Conservation (phyloP, 2,888 invertebrate species). For the Cephalotes varians region DNA sequence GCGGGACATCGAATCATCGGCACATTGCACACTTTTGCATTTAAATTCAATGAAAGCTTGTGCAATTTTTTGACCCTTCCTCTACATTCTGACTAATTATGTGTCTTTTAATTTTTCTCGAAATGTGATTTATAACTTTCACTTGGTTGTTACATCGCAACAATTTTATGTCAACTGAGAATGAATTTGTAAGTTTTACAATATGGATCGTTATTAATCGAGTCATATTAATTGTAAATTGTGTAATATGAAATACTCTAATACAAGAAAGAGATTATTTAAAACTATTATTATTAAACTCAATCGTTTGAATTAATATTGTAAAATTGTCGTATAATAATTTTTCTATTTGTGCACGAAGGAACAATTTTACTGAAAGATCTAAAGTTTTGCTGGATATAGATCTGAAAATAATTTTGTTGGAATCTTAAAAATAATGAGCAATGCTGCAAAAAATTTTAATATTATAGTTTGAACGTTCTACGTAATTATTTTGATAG, state of each 20-base stretch:
- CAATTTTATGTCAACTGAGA: background rate
- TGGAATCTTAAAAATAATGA: too few species aligned
- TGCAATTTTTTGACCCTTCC: constrained; percentile 35
- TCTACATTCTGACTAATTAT: background rate
- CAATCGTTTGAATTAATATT: background rate
- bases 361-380: too few species aligned
- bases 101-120: background rate
- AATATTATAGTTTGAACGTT: too few species aligned
- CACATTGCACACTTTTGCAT: constrained; percentile 50
- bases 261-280: background rate
- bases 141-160: background rate
- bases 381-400: too few species aligned
- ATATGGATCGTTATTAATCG: background rate
- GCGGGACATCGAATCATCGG: constrained; percentile 66
- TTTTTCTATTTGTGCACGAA: background rate
- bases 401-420: too few species aligned
- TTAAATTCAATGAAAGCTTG: constrained; percentile 63
- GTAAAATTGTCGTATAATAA: background rate
- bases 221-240: background rate
- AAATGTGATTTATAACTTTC: background rate
- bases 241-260: too few species aligned
- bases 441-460: too few species aligned
- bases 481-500: too few species aligned
- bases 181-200: background rate
- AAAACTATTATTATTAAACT: background rate